Percentiles rank a stretch among this genome's conserved stretches.
phyloP scores from a whole-genome alignment of 1,140 invertebrate species.

The Drosophila ogumai region DNA sequence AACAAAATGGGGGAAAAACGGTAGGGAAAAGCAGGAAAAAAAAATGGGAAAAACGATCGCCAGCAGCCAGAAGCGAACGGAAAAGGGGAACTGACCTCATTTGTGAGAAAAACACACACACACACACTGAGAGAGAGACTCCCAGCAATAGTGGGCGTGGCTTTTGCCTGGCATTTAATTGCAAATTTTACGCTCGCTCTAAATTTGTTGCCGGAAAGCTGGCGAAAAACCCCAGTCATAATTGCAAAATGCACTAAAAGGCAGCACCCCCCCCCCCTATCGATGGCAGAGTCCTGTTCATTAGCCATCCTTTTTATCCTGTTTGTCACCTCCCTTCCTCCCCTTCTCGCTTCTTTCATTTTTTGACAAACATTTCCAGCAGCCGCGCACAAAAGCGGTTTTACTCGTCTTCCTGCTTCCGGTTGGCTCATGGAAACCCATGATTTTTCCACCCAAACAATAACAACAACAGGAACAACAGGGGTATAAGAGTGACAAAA shows the following conservation, averaged over 20 bases:
- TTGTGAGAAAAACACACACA: constrained; percentile 30
- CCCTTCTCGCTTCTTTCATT: background rate
- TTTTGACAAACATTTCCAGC: constrained; percentile 46
- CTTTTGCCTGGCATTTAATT: constrained; percentile 63
- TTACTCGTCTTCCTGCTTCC: constrained; percentile 24
- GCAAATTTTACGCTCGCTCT: constrained; percentile 75
- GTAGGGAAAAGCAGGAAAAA: background rate
- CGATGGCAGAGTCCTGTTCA: constrained; percentile 53
- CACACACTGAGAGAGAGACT: background rate
- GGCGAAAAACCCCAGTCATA: constrained; percentile 41
- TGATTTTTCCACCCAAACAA: constrained; percentile 25
- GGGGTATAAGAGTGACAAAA: constrained; percentile 9
- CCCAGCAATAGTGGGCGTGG: constrained; percentile 44
- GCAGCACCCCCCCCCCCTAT: background rate
- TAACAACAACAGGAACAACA: background rate
- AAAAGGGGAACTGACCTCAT: constrained; percentile 65
- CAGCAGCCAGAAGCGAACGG: constrained; percentile 7
- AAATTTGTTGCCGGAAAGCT: constrained; percentile 53
- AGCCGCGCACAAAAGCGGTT: constrained; percentile 49
- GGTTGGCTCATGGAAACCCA: constrained; percentile 34
- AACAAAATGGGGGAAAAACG: constrained; percentile 2
- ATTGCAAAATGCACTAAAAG: constrained; percentile 70
- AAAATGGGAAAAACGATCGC: constrained; percentile 33
- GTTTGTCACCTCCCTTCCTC: background rate
- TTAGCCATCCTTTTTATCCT: constrained; percentile 46